phyloP scores from a whole-genome alignment of 1,140 invertebrate species.

The Rhyacophila brunnea region DNA sequence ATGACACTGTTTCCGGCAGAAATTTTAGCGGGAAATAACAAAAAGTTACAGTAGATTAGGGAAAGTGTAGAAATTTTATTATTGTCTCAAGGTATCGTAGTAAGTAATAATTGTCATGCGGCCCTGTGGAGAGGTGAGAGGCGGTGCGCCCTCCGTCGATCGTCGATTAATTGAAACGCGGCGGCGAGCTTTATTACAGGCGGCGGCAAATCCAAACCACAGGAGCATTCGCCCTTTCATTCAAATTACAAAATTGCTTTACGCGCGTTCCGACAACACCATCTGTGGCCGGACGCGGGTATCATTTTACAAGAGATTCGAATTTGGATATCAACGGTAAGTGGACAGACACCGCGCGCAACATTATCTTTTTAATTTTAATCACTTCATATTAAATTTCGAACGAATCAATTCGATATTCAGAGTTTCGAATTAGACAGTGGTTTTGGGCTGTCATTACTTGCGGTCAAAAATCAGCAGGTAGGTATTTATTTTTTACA shows the following conservation, averaged over 20 bases:
- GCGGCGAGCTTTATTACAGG: constrained; percentile 29
- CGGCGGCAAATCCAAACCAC: constrained; percentile 20
- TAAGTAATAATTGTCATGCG: neutral
- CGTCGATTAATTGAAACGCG: constrained; percentile 33
- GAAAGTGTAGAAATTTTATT: no score
- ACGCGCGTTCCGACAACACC: constrained; percentile 14
- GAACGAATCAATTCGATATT: constrained; percentile 2
- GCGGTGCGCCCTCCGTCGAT: constrained; percentile 5
- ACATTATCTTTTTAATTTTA: constrained; percentile 8
- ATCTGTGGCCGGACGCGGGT: neutral
- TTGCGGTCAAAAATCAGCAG: no score
- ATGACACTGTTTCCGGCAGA: no score
- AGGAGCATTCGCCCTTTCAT: constrained; percentile 21
- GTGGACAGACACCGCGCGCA: neutral
- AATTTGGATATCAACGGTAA: no score
- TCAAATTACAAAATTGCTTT: constrained; percentile 29
- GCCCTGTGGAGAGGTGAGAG: neutral
- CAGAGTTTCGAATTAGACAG: no score
- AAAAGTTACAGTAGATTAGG: no score
- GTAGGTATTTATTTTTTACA: no score
- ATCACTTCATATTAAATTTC: constrained; percentile 19
- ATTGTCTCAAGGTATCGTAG: neutral
- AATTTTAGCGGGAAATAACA: no score
- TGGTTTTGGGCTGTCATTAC: no score
- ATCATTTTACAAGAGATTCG: no score